phyloP scores from a whole-genome alignment of 2,888 invertebrate species.

The Tipula lateralis region DNA sequence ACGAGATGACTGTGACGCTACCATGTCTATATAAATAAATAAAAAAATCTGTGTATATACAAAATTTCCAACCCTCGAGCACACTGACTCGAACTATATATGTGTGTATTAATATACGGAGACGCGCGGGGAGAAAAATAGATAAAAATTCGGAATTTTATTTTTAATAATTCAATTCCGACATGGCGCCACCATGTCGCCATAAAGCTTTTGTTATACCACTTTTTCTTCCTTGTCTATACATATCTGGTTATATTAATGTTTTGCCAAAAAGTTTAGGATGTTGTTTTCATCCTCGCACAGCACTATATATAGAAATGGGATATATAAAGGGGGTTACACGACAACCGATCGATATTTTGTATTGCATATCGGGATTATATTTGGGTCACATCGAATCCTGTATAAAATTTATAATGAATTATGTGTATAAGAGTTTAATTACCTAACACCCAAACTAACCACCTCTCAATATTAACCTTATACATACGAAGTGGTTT shows the following conservation, averaged over 20 bases:
- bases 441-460: neutral
- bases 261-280: neutral
- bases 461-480: neutral
- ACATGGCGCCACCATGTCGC: neutral
- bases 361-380: neutral
- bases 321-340: neutral
- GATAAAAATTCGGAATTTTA: neutral
- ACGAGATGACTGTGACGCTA: neutral
- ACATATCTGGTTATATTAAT: neutral
- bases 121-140: neutral
- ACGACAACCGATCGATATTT: neutral
- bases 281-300: neutral
- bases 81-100: neutral
- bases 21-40: conserved; percentile 2
- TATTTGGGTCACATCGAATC: neutral
- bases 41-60: neutral
- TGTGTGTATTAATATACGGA: neutral
- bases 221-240: neutral
- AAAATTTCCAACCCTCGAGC: neutral
- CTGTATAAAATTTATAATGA: neutral
- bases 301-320: neutral
- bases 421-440: neutral
- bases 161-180: conserved; percentile 2
- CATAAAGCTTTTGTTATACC: neutral
- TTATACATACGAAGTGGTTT: neutral